Base-by-base conservation (phyloP, 2,113 vertebrate species). In the Bucco capensis region DNA sequence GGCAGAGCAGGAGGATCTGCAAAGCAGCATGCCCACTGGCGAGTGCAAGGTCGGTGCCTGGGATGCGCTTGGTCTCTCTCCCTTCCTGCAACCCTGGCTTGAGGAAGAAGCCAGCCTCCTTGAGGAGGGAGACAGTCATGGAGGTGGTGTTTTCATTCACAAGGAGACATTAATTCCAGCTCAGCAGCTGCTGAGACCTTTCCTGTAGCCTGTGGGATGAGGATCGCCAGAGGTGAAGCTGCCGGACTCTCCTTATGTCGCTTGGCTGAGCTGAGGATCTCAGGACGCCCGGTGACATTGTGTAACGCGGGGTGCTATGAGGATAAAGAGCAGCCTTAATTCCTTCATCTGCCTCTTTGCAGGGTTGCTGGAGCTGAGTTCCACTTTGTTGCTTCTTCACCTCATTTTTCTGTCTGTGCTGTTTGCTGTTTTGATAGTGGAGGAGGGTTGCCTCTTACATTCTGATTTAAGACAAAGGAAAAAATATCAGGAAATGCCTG, bases 181-280 rank as follows among this genome's bases (percentile, higher is more conserved):
- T 82, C 54, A 9, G 51, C 35, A 16, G 72, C 76, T 44, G 69
- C 47, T 8, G n/a, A 49, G 72, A 75, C 82, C 54, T 50, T 38
- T 27, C 42, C 56, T 5, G 38, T 8, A 30, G 37, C 49, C 64
- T 74, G 57, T 0, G 1, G 62, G 67, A 10, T 58, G 88, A 49
- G 77, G 66, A 74, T 17, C 62, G 84, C 50, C 83, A 56, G 90
- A 73, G 90, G 78, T 89, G 86, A 92, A 62, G 86, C 62, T 61
- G 60, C 84, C 13, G 3, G 10, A 37, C 71, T 70, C 58, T 75
- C 76, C 71, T 89, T 12, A 19, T 79, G 83, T 79, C 88, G 60
- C 80, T 84, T 14, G 56, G 86, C 75, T 80, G 85, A 85, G 88
- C 81, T 40, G 76, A 64, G 91, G 75, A 54, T 89, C 54, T 85